Evolutionary conservation across 2,797 vertebrate genomes (phyloP).

Genomic region (Buphagus erythrorhynchus): DNA sequence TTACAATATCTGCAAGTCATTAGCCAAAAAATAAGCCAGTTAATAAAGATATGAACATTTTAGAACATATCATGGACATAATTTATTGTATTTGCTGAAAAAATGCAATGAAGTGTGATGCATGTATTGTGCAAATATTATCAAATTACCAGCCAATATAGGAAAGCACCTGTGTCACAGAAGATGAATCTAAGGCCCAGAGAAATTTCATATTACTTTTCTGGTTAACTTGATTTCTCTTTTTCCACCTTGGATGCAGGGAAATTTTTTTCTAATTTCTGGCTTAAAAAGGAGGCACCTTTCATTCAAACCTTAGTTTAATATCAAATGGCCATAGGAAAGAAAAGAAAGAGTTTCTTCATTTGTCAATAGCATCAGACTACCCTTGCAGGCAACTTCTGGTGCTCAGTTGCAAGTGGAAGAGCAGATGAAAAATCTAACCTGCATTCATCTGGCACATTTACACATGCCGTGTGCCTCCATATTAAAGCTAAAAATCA

Average conservation of each 20-base stretch:
- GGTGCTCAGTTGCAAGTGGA: not conserved
- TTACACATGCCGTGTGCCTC: not conserved
- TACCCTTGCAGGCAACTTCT: not conserved
- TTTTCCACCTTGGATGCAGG: not conserved
- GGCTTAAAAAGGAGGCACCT: not conserved
- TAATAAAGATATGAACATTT: not conserved
- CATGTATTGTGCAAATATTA: not conserved
- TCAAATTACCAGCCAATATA: not conserved
- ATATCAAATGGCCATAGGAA: not conserved
- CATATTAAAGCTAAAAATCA: not conserved
- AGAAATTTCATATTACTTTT: not conserved
- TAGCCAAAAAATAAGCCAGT: not conserved
- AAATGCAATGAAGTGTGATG: not conserved
- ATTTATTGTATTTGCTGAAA: not conserved
- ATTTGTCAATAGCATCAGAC: not conserved
- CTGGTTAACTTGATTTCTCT: not conserved
- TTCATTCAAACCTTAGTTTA: not conserved
- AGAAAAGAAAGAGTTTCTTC: not conserved
- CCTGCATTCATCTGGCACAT: not conserved
- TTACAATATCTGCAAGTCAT: not conserved
- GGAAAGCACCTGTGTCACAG: not conserved
- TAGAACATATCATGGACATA: not conserved
- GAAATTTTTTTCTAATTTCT: not conserved
- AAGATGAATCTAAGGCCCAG: not conserved
- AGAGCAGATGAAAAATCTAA: not conserved